These are phyloP conservation scores for Whitmania pigra DNA, from an alignment of 1,140 invertebrate genomes.

Conservation along the genomic window DNA sequence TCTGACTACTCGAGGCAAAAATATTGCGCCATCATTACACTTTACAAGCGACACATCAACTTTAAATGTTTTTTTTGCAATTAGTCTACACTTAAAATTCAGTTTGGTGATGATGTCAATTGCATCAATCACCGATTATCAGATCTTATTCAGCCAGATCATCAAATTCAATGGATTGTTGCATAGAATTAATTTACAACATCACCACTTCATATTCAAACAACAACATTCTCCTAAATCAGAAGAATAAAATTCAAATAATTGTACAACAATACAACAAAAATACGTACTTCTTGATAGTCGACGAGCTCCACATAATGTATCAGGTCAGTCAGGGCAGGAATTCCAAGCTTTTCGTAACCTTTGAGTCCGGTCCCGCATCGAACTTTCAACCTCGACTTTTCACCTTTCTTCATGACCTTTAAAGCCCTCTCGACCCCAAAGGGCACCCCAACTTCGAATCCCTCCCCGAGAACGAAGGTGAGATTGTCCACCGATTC, in stretches of 20 bases:
- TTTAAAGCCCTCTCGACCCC: conserved; percentile 73
- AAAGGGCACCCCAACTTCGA: conserved; percentile 56
- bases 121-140: too few species aligned
- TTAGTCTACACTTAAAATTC: too few species aligned
- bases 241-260: too few species aligned
- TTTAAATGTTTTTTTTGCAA: too few species aligned
- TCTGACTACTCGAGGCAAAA: too few species aligned
- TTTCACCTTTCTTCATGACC: conserved; percentile 70
- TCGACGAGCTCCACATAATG: conserved; percentile 52
- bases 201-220: too few species aligned
- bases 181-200: background rate
- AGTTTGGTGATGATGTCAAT: too few species aligned
- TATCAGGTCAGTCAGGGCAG: conserved; percentile 61
- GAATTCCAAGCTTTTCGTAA: conserved; percentile 59
- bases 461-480: conserved; percentile 75
- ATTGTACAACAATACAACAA: too few species aligned
- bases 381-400: conserved; percentile 59
- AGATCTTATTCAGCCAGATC: background rate
- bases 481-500: conserved; percentile 61
- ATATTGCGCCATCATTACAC: too few species aligned
- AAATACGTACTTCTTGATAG: too few species aligned
- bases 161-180: background rate
- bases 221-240: too few species aligned
- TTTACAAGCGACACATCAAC: too few species aligned
- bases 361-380: conserved; percentile 59